Conservation (phyloP, 30 jellyfish, hydroid and myxozoan genomes). For the Clytia hemisphaerica region DNA sequence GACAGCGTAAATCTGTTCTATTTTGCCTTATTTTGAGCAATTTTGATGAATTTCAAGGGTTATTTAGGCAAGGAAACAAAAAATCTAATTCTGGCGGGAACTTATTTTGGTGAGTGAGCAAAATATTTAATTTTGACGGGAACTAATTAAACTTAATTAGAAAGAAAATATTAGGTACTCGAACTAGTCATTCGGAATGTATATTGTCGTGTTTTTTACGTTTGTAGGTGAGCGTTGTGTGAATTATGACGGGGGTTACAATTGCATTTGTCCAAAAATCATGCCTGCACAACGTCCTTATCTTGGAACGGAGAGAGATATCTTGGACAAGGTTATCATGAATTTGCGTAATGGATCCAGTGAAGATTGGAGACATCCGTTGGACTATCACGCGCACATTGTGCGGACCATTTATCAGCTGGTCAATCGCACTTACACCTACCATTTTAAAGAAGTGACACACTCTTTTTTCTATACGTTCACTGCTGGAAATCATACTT, state of each 20-base stretch:
- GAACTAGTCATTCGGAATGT: too few species aligned
- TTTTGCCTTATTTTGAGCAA: too few species aligned
- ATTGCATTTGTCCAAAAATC: constrained; percentile 25
- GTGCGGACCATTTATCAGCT: constrained; percentile 62
- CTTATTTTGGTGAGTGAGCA: too few species aligned
- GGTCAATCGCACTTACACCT: constrained; percentile 43
- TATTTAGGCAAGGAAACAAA: too few species aligned
- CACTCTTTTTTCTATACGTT: constrained; percentile 51
- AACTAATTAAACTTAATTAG: too few species aligned
- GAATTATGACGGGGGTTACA: background rate
- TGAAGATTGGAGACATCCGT: constrained; percentile 33
- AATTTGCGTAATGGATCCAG: constrained; percentile 8
- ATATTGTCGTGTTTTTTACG: background rate
- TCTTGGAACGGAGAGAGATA: constrained; percentile 14
- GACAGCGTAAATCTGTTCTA: too few species aligned
- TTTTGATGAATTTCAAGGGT: too few species aligned
- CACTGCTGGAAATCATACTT: constrained; percentile 44
- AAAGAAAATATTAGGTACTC: too few species aligned
- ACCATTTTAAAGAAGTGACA: constrained; percentile 56
- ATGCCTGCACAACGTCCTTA: constrained; percentile 26
- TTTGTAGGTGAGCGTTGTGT: constrained; percentile 12
- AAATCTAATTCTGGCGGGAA: too few species aligned
- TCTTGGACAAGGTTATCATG: constrained; percentile 5
- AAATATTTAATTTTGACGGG: too few species aligned
- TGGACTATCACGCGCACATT: constrained; percentile 79